Conservation (phyloP, 2,113 vertebrate species). For the Elephas maximus region DNA sequence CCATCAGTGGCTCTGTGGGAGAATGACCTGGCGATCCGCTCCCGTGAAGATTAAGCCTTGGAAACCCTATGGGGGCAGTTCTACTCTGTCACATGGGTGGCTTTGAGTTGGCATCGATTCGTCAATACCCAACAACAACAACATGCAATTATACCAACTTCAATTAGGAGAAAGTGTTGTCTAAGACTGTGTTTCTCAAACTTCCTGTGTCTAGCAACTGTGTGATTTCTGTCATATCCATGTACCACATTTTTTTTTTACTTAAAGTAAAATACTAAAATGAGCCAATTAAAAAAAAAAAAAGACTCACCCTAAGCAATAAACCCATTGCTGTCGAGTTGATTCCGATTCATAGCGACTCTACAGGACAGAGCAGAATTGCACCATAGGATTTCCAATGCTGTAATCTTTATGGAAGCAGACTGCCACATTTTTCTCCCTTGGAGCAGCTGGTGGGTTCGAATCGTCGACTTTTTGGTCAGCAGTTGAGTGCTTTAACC, state of each 20-base stretch:
- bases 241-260: not conserved
- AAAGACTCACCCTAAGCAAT: not conserved
- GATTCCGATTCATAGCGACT: not conserved
- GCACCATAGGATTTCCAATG: not conserved
- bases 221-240: not conserved
- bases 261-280: not conserved
- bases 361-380: not conserved
- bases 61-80: not conserved
- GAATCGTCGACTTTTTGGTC: not conserved
- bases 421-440: not conserved
- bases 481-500: not conserved
- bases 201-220: not conserved
- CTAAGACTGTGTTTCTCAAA: not conserved
- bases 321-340: not conserved
- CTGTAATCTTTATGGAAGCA: not conserved
- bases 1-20: not conserved
- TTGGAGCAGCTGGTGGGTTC: not conserved
- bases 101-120: not conserved
- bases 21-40: no score
- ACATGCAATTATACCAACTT: rapidly evolving
- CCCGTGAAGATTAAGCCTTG: not conserved
- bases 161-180: not conserved
- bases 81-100: not conserved
- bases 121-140: no score
- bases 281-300: not conserved